These are phyloP conservation scores for Embidobia sp. DNA, from an alignment of 2,888 invertebrate species.

Conservation along the genomic window DNA sequence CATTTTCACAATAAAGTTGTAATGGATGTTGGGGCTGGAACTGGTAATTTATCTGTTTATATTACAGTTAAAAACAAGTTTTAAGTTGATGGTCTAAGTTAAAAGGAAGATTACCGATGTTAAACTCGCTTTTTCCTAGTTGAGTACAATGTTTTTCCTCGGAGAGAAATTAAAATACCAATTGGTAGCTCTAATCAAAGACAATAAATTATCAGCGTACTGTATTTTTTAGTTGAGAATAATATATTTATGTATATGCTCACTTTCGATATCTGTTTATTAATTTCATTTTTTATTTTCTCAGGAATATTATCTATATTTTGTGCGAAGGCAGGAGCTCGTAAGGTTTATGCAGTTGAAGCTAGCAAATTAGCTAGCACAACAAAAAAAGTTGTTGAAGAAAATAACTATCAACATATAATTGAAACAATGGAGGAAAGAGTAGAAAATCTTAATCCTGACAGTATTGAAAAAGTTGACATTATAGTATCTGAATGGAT, in stretches of 20 bases:
- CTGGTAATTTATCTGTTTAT: conserved; percentile 83
- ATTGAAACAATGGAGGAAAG: conserved; percentile 89
- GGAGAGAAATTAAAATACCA: too few relatives aligned
- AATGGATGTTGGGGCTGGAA: conserved; percentile 93
- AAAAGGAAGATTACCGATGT: too few relatives aligned
- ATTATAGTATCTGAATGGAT: conserved; percentile 98
- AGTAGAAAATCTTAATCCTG: conserved; percentile 89
- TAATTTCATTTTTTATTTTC: conserved; percentile 11
- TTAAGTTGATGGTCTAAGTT: too few relatives aligned
- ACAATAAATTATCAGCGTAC: too few relatives aligned
- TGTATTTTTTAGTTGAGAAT: too few relatives aligned
- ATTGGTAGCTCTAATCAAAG: too few relatives aligned
- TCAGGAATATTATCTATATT: conserved; percentile 92
- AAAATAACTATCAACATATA: conserved; percentile 86
- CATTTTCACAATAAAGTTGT: conserved; percentile 90
- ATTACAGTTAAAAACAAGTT: too few relatives aligned
- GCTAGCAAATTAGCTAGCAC: conserved; percentile 87
- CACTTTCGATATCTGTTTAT: too few relatives aligned
- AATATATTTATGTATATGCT: too few relatives aligned
- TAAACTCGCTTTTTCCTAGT: too few relatives aligned
- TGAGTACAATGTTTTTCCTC: too few relatives aligned
- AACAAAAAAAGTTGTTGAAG: conserved; percentile 86
- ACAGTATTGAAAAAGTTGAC: conserved; percentile 88
- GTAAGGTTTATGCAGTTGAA: conserved; percentile 92
- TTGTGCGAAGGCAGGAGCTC: conserved; percentile 95